Conservation (phyloP, 2,888 invertebrate species). For the Epistrophe grossulariae region DNA sequence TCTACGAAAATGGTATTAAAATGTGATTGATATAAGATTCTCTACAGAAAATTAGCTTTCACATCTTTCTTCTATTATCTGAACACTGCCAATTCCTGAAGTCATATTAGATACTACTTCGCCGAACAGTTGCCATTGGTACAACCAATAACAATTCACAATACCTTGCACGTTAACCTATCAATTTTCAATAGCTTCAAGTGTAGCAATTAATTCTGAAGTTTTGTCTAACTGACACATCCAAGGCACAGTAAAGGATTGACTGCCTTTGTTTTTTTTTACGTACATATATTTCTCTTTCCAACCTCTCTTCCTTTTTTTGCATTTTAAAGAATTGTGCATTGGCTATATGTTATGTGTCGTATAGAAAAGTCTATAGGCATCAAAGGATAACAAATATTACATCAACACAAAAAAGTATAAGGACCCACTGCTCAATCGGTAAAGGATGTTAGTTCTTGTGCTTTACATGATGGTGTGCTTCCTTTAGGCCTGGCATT, state of each 20-base stretch:
- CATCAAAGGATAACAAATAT: conserved; percentile 3
- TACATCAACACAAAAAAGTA: conserved; percentile 5
- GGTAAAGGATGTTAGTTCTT: conserved; percentile 64
- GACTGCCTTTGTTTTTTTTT: conserved; percentile 36
- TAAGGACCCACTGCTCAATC: conserved; percentile 48
- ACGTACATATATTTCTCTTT: neutral
- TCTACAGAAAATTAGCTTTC: too few species aligned
- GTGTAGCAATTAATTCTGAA: conserved; percentile 68
- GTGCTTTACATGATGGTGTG: conserved; percentile 68
- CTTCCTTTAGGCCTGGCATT: conserved; percentile 70
- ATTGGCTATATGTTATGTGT: conserved; percentile 37
- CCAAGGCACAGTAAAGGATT: conserved; percentile 38
- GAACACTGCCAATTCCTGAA: neutral
- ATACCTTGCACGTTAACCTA: conserved; percentile 54
- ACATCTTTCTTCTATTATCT: too few species aligned
- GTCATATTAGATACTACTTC: conserved; percentile 30
- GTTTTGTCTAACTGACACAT: conserved; percentile 69
- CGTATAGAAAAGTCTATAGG: conserved; percentile 25
- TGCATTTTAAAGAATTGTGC: conserved; percentile 47
- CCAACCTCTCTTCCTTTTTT: neutral
- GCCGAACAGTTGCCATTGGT: conserved; percentile 8
- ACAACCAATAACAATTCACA: conserved; percentile 61
- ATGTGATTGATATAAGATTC: too few species aligned
- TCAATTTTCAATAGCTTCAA: conserved; percentile 67
- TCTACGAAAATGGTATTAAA: too few species aligned